Percentiles rank a stretch among this genome's conserved stretches.
phyloP scores from a whole-genome alignment of 2,888 invertebrate species.

The Eristalinus aeneus region DNA sequence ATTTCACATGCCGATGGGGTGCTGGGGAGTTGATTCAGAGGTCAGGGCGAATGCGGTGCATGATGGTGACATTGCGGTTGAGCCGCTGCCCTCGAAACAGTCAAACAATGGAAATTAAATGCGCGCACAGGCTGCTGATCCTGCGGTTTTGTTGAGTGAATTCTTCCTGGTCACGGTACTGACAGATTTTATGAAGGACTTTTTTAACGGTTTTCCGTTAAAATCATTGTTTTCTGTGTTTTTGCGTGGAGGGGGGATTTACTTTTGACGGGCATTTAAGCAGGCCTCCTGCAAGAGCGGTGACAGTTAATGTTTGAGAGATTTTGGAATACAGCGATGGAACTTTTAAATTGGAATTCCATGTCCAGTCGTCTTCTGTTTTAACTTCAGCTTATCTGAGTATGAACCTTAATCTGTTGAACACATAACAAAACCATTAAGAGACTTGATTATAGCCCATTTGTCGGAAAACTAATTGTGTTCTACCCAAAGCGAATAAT shows the following conservation, averaged over 20 bases:
- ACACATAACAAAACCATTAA: too few species aligned
- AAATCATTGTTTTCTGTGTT: not conserved
- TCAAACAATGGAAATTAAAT: conserved; percentile 22
- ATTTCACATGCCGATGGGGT: conserved; percentile 38
- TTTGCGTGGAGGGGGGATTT: not conserved
- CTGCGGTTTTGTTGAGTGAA: conserved; percentile 39
- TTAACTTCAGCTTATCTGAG: too few species aligned
- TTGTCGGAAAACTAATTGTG: too few species aligned
- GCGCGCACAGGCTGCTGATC: conserved; percentile 14
- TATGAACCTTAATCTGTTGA: too few species aligned
- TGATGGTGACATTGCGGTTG: conserved; percentile 52
- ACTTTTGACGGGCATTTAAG: not conserved
- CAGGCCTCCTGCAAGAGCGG: too few species aligned
- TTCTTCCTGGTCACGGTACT: conserved; percentile 28
- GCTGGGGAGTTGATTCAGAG: not conserved
- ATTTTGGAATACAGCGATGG: too few species aligned
- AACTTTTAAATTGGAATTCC: too few species aligned
- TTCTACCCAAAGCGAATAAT: too few species aligned
- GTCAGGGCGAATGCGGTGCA: conserved; percentile 32
- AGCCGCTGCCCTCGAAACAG: conserved; percentile 24
- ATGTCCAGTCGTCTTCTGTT: too few species aligned
- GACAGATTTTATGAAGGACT: not conserved
- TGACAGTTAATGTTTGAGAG: too few species aligned
- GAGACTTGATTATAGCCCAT: too few species aligned
- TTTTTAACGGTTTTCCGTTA: not conserved